Conservation (phyloP, 2,797 vertebrate species). For the Galagoides demidoff region DNA sequence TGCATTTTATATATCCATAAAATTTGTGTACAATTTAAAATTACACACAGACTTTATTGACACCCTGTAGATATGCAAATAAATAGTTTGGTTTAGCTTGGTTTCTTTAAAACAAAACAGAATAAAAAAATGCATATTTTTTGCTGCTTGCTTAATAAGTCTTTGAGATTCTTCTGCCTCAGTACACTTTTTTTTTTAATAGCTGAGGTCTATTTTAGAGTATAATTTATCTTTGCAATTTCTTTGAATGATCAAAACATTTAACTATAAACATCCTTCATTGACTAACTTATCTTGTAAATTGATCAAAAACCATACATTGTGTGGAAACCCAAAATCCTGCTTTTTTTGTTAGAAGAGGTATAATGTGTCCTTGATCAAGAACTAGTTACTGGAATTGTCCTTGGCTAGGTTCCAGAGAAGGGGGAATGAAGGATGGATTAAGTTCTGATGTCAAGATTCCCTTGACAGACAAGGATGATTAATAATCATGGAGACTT, state of each 20-base stretch:
- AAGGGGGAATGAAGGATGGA: background rate
- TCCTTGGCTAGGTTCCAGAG: background rate
- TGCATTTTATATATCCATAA: background rate
- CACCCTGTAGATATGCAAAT: background rate
- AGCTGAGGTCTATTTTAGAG: background rate
- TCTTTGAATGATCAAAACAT: slow-evolving; percentile 21
- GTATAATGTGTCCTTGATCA: background rate
- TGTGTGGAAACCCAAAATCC: background rate
- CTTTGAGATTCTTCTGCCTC: background rate
- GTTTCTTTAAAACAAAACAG: background rate
- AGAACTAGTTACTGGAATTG: background rate
- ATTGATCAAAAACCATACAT: background rate
- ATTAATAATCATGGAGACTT: background rate
- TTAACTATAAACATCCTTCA: background rate
- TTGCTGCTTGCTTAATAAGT: background rate
- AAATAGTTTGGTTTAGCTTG: background rate
- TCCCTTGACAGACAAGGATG: background rate
- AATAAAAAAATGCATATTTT: background rate
- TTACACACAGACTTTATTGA: too few species aligned
- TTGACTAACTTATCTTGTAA: background rate
- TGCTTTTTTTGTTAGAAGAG: background rate
- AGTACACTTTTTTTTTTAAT: background rate
- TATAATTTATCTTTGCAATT: background rate
- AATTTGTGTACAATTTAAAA: too few species aligned
- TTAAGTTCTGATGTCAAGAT: background rate